A percentile compares a stretch with the other conserved stretches of the same genome.
Conservation (phyloP, 2,113 vertebrate species). For the Condylura cristata region DNA sequence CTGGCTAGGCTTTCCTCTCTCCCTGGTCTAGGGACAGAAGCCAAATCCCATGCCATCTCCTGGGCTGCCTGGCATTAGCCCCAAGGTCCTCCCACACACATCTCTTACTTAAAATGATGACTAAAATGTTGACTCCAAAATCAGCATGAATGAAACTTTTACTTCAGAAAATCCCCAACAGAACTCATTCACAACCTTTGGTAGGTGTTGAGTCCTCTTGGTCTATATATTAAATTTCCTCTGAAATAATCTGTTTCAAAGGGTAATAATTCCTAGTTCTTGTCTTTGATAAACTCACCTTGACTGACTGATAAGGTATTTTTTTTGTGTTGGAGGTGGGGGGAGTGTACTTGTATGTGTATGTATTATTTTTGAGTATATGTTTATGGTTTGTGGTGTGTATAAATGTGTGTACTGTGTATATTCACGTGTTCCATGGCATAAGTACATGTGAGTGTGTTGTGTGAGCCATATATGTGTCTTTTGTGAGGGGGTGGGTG, state of each 20-base stretch:
- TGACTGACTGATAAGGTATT: not conserved
- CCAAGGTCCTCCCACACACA: not conserved
- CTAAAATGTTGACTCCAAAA: not conserved
- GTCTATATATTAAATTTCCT: conserved; percentile 6
- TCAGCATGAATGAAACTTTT: conserved; percentile 15
- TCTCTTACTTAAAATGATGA: too few species aligned
- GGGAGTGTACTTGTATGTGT: not conserved
- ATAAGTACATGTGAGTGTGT: too few species aligned
- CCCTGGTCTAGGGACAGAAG: not conserved
- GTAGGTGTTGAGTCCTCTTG: conserved; percentile 68
- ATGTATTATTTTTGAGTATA: not conserved
- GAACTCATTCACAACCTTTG: conserved; percentile 57
- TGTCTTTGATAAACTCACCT: conserved; percentile 69
- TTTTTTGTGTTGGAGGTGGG: not conserved
- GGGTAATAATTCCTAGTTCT: conserved; percentile 74
- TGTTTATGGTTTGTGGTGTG: not conserved
- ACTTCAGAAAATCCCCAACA: not conserved
- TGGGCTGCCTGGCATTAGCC: not conserved
- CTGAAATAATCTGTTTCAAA: conserved; percentile 59
- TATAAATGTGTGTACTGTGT: too few species aligned
- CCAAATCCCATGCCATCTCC: too few species aligned
- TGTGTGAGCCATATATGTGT: too few species aligned
- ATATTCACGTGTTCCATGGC: too few species aligned
- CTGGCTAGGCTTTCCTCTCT: not conserved
- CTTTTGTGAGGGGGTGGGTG: not conserved